Base-by-base conservation (phyloP, 1,140 invertebrate genomes). In the Drosophila takahashii region DNA sequence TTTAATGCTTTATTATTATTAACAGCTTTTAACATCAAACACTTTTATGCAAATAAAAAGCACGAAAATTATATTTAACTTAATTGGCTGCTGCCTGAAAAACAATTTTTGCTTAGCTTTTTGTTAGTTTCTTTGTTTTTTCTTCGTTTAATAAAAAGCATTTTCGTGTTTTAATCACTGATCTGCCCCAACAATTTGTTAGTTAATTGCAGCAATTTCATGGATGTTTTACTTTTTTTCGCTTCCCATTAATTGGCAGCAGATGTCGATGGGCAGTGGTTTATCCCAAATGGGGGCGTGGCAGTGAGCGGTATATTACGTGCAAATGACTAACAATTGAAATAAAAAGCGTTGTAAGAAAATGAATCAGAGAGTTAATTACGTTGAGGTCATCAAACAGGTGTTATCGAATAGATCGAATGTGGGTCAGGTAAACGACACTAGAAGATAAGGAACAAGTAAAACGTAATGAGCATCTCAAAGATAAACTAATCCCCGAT, bases 171-270 rank as follows among this genome's bases (percentile, higher is more conserved):
- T 81, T 81, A 75, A 87, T 81, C 69, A 75, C 84, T 79, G 83
- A 86, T 87, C 81, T 86, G 75, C 83, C 79, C 18, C 79, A 86
- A 86, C 83, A 87, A 87, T 79, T 79, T 83, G 79, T 87, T 72
- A 57, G 75, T 86, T 86, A 86, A 86, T 87, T 87, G 75, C 57
- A 37, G 64, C 59, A 86, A 87, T 83, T 87, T 81, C 48, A 65
- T 67, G 57, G 67, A 45, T 73, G 64, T 84, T 71, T 76, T 37
- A 44, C 47, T 42, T 16, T 42, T 54, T 32, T 18, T 36, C 51
- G 37, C 66, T n/a, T 26, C 45, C 29, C 50, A 74, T 50, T 70
- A 70, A 70, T 54, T 69, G 48, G 18, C 16, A 45, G 48, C 66
- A 70, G 66, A 54, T 69, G 62, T 45, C n/a, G 26, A 15, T 13